These are phyloP conservation scores for Laspeyria flexula DNA, from an alignment of 2,888 invertebrate species.

Conservation along the genomic window DNA sequence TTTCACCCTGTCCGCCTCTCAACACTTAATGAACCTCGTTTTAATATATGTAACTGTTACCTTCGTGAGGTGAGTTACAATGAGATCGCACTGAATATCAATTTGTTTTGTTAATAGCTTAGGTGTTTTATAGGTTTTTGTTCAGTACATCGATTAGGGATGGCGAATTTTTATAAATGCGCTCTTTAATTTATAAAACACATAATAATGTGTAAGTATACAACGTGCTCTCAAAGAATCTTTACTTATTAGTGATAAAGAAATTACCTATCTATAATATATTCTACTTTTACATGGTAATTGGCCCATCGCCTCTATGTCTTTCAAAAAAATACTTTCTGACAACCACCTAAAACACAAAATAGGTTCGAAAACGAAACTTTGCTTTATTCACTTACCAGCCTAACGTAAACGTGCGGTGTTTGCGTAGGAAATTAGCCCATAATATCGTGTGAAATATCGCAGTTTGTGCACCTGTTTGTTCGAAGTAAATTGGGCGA, in stretches of 20 bases:
- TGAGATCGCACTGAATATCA: background rate
- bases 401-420: slow-evolving; percentile 10
- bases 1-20: slow-evolving; percentile 65
- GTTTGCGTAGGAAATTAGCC: slow-evolving; percentile 34
- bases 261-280: too few species aligned
- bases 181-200: too few species aligned
- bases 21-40: slow-evolving; percentile 69
- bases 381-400: background rate
- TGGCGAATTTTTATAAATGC: too few species aligned
- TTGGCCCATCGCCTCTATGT: too few species aligned
- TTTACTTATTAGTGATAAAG: too few species aligned
- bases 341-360: too few species aligned
- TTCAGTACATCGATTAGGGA: too few species aligned
- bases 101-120: background rate
- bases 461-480: slow-evolving; percentile 37
- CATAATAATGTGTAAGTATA: too few species aligned
- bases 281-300: too few species aligned
- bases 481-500: slow-evolving; percentile 29
- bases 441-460: slow-evolving; percentile 39
- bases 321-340: too few species aligned
- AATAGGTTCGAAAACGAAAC: background rate
- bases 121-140: background rate
- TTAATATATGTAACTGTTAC: slow-evolving; percentile 59
- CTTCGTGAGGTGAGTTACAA: slow-evolving; percentile 1
- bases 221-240: too few species aligned